A percentile compares a stretch with the other conserved stretches of the same genome.
Conservation (phyloP, 2,888 invertebrate species). For the Leptinotarsa juncta region DNA sequence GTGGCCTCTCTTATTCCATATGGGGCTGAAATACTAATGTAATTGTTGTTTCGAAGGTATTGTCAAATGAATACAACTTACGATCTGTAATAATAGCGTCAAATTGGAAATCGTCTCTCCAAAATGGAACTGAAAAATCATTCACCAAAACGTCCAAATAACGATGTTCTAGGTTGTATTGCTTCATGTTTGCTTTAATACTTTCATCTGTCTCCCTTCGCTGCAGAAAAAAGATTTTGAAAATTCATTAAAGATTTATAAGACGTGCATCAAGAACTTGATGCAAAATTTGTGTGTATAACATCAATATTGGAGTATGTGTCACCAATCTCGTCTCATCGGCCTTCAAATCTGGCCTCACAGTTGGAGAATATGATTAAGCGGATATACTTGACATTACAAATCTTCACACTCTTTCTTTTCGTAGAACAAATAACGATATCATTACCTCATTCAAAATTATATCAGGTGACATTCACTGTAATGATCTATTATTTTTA, state of each 20-base stretch:
- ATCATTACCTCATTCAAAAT: too few species aligned
- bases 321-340: too few species aligned
- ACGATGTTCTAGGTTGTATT: slow-evolving; percentile 81
- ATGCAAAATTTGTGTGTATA: too few species aligned
- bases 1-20: slow-evolving; percentile 97
- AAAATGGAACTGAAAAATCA: slow-evolving; percentile 88
- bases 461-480: too few species aligned
- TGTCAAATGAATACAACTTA: slow-evolving; percentile 65
- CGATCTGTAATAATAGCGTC: slow-evolving; percentile 97
- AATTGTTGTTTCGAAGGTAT: slow-evolving; percentile 22
- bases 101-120: slow-evolving; percentile 77
- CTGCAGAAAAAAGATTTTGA: slow-evolving; percentile 61
- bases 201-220: slow-evolving; percentile 85
- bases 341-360: too few species aligned
- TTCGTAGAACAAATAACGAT: too few species aligned
- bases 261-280: neutral
- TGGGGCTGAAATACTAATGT: slow-evolving; percentile 76
- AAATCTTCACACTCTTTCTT: too few species aligned
- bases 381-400: too few species aligned
- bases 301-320: too few species aligned
- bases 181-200: slow-evolving; percentile 86
- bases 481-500: too few species aligned
- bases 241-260: neutral
- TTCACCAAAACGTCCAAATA: slow-evolving; percentile 92
- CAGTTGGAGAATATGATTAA: too few species aligned